phyloP scores from a whole-genome alignment of 1,140 invertebrate species.

The Drosophila tani region DNA sequence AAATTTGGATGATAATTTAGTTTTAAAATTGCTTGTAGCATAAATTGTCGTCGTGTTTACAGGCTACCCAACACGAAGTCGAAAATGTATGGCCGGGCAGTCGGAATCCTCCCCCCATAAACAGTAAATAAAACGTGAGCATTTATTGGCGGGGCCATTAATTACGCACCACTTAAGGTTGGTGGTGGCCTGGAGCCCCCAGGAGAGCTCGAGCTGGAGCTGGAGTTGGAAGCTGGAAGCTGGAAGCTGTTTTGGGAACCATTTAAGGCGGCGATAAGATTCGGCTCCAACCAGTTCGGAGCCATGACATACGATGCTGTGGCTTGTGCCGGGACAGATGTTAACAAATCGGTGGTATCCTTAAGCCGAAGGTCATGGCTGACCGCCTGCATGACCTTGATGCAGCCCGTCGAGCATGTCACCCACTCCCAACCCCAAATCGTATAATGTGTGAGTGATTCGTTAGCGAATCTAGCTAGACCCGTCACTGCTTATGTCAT shows the following conservation, averaged over 20 bases:
- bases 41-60: conserved; percentile 74
- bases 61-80: conserved; percentile 50
- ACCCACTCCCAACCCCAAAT: conserved; percentile 26
- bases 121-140: conserved; percentile 78
- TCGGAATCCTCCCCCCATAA: conserved; percentile 55
- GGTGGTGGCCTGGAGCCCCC: conserved; percentile 21
- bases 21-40: conserved; percentile 55
- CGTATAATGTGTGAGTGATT: conserved; percentile 20
- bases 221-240: background rate
- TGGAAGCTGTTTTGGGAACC: conserved; percentile 53
- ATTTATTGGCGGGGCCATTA: conserved; percentile 70
- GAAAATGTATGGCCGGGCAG: conserved; percentile 32
- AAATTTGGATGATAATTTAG: conserved; percentile 54
- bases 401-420: conserved; percentile 42
- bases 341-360: conserved; percentile 37
- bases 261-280: conserved; percentile 55
- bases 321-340: conserved; percentile 53
- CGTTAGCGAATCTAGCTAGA: conserved; percentile 11
- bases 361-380: conserved; percentile 27
- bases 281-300: conserved; percentile 38
- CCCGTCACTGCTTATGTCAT: conserved; percentile 38
- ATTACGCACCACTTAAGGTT: conserved; percentile 68
- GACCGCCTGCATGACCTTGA: conserved; percentile 25
- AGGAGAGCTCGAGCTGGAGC: conserved; percentile 14
- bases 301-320: conserved; percentile 31